Evolutionary conservation across 2,113 vertebrate genomes (phyloP), one percentile per base, ranked within the genome.

Genomic region (Atrichornis clamosus): DNA sequence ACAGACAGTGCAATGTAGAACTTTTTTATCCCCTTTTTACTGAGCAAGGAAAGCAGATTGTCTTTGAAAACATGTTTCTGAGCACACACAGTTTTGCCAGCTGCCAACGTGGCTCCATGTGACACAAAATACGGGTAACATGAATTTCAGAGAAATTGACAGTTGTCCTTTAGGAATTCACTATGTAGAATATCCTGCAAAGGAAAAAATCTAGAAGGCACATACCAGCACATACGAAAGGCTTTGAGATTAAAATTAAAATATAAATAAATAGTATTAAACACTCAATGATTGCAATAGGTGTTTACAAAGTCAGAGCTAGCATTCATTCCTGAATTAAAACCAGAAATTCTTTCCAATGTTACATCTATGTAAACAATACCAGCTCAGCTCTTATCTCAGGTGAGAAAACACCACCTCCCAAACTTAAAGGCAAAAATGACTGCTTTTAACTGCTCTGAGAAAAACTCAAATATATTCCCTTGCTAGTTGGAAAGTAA

Each of bases 241-340:
- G 56, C 7, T n/a, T 1, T 39, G 47, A 59, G 41, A 68, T 33
- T 4, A 16, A 91, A 72, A 90, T 30, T 76, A 75, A 85, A 9
- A 60, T 52, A 68, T 39, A 20, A n/a, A 73, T 21, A 53, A 24
- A 68, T n/a, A 89, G 33, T 62, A 85, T 72, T 42, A 89, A 88
- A 83, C 10, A 74, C 35, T 69, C 30, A 11, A 17, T 90, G 7
- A 68, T 80, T 84, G 77, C 68, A 95, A 68, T 11, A 70, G 60
- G 49, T 87, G 32, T 82, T 93, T 86, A 85, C 26, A 77, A 75
- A 92, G 37, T 8, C 85, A 84, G 39, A 64, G 65, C 64, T 85
- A 79, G 46, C 18, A 55, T 89, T 87, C 63, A 68, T 86, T 96
- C 74, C 27, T 60, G 70, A 95, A 91, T 87, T 91, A 83, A 96